Conservation (phyloP, 2,797 vertebrate genomes). For the Pogonophryne albipinna region DNA sequence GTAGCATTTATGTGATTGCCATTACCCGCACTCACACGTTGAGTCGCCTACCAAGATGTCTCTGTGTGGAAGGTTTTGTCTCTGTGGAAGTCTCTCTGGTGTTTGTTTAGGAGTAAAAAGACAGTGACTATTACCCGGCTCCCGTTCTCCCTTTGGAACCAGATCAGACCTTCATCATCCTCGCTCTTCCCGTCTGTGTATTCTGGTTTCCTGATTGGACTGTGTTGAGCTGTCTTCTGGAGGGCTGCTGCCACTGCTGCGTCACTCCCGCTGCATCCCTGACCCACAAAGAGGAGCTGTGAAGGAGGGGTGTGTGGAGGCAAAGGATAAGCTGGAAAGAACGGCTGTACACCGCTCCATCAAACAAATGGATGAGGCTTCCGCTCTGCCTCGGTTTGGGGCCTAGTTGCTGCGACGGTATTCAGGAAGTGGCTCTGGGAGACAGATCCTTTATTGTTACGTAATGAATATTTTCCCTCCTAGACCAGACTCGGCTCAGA, state of each 20-base stretch:
- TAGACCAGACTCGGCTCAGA: constrained; percentile 75
- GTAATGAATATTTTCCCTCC: constrained; percentile 80
- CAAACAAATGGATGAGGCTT: constrained; percentile 71
- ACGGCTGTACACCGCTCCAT: constrained; percentile 51
- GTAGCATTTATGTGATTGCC: constrained; percentile 47
- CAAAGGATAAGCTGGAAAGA: constrained; percentile 75
- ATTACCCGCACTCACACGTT: constrained; percentile 65
- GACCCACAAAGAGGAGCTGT: constrained; percentile 76
- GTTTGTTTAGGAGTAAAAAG: constrained; percentile 65
- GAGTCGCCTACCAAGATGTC: constrained; percentile 73
- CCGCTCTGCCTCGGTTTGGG: constrained; percentile 60
- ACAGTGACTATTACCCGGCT: constrained; percentile 54
- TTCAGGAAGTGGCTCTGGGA: constrained; percentile 80
- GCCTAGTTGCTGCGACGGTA: constrained; percentile 71
- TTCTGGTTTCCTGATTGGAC: constrained; percentile 68
- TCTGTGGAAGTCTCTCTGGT: constrained; percentile 62
- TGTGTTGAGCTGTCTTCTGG: constrained; percentile 71
- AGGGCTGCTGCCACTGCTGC: constrained; percentile 77
- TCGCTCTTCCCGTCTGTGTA: constrained; percentile 54
- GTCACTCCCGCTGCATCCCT: constrained; percentile 82
- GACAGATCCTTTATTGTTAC: constrained; percentile 83
- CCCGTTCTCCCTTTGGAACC: constrained; percentile 56
- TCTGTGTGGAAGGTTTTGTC: constrained; percentile 65
- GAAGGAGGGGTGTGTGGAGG: constrained; percentile 76
- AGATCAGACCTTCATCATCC: constrained; percentile 61